A percentile compares a stretch with the other conserved stretches of the same genome.
phyloP scores from a whole-genome alignment of 2,113 vertebrate genomes.

The Rhipidura dahli region DNA sequence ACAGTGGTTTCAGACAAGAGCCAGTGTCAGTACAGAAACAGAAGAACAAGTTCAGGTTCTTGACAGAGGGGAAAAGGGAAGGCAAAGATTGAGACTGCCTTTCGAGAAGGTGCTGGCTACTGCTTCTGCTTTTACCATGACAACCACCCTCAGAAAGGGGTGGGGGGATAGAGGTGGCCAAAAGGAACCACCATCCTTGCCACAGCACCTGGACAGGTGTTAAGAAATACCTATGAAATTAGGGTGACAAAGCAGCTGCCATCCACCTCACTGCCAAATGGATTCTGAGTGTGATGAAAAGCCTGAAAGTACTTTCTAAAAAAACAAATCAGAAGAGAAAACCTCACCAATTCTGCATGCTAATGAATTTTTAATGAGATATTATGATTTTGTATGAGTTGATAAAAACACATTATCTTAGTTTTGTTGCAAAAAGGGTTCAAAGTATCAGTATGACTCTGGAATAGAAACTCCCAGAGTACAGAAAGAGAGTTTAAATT shows the following conservation, averaged over 20 bases:
- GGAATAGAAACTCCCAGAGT: background rate
- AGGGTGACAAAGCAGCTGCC: background rate
- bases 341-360: background rate
- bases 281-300: background rate
- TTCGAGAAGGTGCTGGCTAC: background rate
- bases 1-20: background rate
- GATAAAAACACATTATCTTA: background rate
- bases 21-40: background rate
- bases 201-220: background rate
- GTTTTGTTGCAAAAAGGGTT: background rate
- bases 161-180: accelerated
- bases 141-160: background rate
- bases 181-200: background rate
- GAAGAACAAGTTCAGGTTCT: background rate
- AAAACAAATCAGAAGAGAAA: background rate
- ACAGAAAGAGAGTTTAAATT: background rate
- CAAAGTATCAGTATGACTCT: background rate
- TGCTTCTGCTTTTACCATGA: background rate
- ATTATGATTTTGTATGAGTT: background rate
- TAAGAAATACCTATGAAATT: background rate
- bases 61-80: background rate
- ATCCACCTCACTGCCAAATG: background rate
- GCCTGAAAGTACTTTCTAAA: background rate
- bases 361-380: background rate
- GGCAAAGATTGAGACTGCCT: background rate